These are phyloP conservation scores for Xestoiulus laeticollis DNA, from an alignment of 2,888 invertebrate species.

Conservation along the genomic window DNA sequence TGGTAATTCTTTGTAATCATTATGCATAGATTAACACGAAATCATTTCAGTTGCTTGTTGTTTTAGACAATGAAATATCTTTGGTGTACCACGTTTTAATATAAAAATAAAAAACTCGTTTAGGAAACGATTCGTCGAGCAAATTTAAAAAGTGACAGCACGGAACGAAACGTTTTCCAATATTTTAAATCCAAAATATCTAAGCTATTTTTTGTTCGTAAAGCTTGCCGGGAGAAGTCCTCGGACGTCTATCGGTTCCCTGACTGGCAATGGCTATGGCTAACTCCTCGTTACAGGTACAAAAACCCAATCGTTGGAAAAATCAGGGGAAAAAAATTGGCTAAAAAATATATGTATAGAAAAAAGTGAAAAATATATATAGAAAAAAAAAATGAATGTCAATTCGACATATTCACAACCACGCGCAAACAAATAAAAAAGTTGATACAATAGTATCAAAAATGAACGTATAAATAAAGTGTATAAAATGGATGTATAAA, in stretches of 20 bases:
- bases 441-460: constrained; percentile 3
- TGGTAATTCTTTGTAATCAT: background rate
- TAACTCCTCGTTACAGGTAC: background rate
- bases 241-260: background rate
- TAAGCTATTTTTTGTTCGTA: background rate
- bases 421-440: background rate
- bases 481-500: constrained; percentile 32
- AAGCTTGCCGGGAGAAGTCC: background rate
- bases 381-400: background rate
- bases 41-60: background rate
- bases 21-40: constrained; percentile 15
- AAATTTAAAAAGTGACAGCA: background rate
- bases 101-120: constrained; percentile 25
- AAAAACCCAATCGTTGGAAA: background rate
- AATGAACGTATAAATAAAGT: background rate
- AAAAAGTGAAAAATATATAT: background rate
- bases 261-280: background rate
- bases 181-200: background rate
- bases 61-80: background rate
- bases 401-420: background rate
- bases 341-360: background rate
- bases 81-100: constrained; percentile 1
- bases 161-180: background rate
- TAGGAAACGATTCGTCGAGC: constrained; percentile 3
- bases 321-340: background rate